Conservation (phyloP, 2,113 vertebrate genomes). For the Callipepla squamata region DNA sequence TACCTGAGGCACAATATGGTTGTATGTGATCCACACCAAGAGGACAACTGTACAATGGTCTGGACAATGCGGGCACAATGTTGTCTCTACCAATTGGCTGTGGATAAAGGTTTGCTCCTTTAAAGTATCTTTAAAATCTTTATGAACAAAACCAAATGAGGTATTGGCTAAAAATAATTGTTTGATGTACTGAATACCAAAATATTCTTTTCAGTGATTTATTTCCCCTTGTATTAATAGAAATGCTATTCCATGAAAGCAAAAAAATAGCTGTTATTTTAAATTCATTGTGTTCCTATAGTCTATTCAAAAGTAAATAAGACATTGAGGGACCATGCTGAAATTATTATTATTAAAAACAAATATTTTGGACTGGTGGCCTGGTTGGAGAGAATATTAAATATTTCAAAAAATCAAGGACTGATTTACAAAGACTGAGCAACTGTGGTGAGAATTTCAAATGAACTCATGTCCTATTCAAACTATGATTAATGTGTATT, state of each 20-base stretch:
- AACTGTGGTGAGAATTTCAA: neutral
- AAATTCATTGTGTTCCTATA: neutral
- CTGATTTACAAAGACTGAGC: neutral
- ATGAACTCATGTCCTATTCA: neutral
- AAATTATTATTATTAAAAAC: conserved; percentile 5
- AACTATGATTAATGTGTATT: neutral
- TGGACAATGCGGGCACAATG: neutral
- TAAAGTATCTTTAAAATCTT: neutral
- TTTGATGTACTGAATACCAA: neutral
- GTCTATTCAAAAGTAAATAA: neutral
- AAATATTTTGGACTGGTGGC: neutral
- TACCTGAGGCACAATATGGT: rapidly evolving
- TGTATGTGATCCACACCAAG: neutral
- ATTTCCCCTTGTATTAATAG: neutral
- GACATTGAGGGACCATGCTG: neutral
- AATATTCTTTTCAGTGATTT: neutral
- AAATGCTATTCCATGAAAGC: neutral
- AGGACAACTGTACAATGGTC: rapidly evolving
- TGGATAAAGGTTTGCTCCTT: neutral
- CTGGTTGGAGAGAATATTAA: neutral
- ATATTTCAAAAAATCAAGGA: neutral
- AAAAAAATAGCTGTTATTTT: neutral
- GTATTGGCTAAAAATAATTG: neutral
- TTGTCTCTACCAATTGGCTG: neutral
- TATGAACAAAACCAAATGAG: neutral